Conservation (phyloP, 1,140 invertebrate species). For the Carposina sasakii region DNA sequence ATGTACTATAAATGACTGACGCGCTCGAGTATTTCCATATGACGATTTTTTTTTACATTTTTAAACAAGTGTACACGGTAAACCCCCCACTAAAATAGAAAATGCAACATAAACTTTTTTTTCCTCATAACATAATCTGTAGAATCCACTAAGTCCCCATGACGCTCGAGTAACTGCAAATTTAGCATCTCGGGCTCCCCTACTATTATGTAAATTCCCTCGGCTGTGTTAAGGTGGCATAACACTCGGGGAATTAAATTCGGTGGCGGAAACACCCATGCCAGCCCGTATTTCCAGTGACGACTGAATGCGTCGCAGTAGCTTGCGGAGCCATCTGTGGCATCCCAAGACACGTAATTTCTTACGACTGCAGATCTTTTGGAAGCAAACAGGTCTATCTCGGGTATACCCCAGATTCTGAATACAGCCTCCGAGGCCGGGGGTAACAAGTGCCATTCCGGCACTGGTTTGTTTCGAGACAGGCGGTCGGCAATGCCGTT, state of each 20-base stretch:
- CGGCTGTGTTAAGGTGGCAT: conserved; percentile 19
- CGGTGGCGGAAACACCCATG: conserved; percentile 28
- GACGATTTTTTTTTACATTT: too few relatives aligned
- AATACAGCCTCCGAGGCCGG: neutral
- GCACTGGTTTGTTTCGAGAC: conserved; percentile 5
- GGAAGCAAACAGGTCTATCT: conserved; percentile 11
- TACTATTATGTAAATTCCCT: conserved; percentile 17
- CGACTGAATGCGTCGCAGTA: conserved; percentile 22
- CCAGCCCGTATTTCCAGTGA: conserved; percentile 11
- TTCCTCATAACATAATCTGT: too few relatives aligned
- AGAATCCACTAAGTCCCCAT: too few relatives aligned
- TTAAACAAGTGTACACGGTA: too few relatives aligned
- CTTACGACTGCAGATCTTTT: neutral
- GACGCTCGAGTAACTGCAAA: too few relatives aligned
- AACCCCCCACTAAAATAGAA: too few relatives aligned
- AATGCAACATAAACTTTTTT: too few relatives aligned
- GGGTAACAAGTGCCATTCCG: conserved; percentile 12
- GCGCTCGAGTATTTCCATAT: too few relatives aligned
- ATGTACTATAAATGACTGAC: too few relatives aligned
- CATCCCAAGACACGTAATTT: conserved; percentile 9
- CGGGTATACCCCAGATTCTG: neutral
- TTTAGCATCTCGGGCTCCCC: too few relatives aligned
- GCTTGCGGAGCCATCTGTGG: conserved; percentile 9
- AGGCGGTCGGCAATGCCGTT: conserved; percentile 21
- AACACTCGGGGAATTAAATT: conserved; percentile 30